These are phyloP conservation scores for Elephas maximus DNA, from an alignment of 2,113 vertebrate genomes.

Conservation along the genomic window DNA sequence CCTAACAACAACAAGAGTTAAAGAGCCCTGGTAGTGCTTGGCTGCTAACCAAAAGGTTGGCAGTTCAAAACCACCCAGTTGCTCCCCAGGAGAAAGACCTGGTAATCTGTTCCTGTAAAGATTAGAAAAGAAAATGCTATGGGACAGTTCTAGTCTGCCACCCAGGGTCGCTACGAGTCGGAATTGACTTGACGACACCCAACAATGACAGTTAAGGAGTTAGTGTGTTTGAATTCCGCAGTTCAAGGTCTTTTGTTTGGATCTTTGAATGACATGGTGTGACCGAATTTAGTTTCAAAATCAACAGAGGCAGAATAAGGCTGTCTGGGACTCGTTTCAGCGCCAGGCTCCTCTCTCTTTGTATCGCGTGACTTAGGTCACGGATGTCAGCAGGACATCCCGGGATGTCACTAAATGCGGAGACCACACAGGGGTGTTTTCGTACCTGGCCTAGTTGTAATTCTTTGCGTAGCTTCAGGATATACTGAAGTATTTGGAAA, in stretches of 20 bases:
- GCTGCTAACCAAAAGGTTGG: background rate
- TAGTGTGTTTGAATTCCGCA: background rate
- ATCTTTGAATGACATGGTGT: background rate
- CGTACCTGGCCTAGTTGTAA: constrained; percentile 93
- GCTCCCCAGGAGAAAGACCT: background rate
- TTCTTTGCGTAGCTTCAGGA: constrained; percentile 92
- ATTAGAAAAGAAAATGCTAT: background rate
- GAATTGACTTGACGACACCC: background rate
- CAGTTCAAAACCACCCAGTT: background rate
- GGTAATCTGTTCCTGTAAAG: background rate
- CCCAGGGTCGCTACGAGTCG: background rate
- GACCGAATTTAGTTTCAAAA: background rate
- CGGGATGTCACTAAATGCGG: background rate
- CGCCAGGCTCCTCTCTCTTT: background rate
- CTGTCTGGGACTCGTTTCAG: background rate
- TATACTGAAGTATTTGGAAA: constrained; percentile 94
- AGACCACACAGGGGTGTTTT: constrained; percentile 47
- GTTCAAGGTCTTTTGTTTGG: background rate
- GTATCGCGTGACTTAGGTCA: background rate
- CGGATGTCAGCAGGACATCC: background rate
- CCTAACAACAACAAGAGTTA: background rate
- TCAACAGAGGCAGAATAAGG: background rate
- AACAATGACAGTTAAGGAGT: background rate
- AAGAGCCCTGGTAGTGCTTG: background rate
- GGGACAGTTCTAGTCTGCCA: background rate